Evolutionary conservation across 2,113 vertebrate species (phyloP).

Genomic region (Apaloderma vittatum): DNA sequence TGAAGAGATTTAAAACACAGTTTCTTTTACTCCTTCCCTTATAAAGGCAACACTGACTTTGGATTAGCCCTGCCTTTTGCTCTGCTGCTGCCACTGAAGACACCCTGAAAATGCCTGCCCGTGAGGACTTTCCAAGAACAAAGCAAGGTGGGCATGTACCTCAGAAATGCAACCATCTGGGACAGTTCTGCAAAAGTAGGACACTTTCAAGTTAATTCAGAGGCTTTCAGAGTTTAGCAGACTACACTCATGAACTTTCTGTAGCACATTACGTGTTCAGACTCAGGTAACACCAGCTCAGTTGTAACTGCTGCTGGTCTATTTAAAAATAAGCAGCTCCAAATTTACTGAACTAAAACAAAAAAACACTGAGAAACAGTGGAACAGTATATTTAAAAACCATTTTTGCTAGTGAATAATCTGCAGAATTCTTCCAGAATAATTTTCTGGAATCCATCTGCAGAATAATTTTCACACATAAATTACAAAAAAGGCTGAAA

Average conservation of each 20-base stretch:
- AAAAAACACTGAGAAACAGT: not conserved
- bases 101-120: not conserved
- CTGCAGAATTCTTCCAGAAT: not conserved
- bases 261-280: not conserved
- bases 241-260: not conserved
- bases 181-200: not conserved
- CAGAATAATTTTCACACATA: not conserved
- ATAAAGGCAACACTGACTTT: not conserved
- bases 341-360: not conserved
- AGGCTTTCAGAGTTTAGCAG: not conserved
- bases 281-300: not conserved
- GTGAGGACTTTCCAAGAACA: not conserved
- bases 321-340: not conserved
- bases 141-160: not conserved
- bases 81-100: not conserved
- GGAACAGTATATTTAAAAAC: not conserved
- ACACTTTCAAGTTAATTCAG: not conserved
- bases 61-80: not conserved
- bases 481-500: not conserved
- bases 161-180: not conserved
- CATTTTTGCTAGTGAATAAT: not conserved
- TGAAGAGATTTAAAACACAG: not conserved
- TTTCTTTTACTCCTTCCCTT: not conserved
- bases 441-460: too few relatives aligned
- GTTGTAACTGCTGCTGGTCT: fast-evolving